Base-by-base conservation (phyloP, 2,113 vertebrate species). In the Calidris pygmaea region DNA sequence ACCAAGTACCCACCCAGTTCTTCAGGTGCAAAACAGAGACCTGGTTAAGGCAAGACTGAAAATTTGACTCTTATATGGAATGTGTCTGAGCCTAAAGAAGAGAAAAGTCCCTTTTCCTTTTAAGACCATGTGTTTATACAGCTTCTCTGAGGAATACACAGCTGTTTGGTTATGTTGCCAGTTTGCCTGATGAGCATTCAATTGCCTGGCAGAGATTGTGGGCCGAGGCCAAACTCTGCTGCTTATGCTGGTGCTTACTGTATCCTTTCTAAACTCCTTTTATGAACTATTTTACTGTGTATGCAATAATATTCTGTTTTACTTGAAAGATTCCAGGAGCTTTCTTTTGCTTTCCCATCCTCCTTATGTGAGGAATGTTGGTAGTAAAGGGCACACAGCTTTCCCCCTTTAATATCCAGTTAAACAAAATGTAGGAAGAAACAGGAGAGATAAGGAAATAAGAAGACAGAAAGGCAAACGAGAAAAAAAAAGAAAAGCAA, bases 151-250 rank as follows among this genome's bases (percentile, higher is more conserved):
- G 52, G 68, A 93, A 17, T 60, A 80, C 82, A 86, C 79, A 93
- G 80, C 68, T 96, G 88, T 90, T 93, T 91, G 90, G 62, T 52
- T 87, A 30, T 15, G 29, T 82, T 92, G 70, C 26, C 34, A 9
- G 75, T 85, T 74, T 87, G 68, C n/a, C 59, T 89, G 48, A 90
- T 91, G 80, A 91, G 37, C 58, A 70, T 92, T 91, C 84, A 82
- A 18, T 70, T 79, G 70, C 53, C 62, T 87, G 88, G 60, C 72
- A 93, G 48, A 78, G 21, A 52, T 0, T 75, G 70, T 96, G 88
- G 48, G 39, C 35, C 0, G 1, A 84, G 39, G 83, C 68, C 86
- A 96, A 90, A 65, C 37, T 76, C 70, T 92, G 52, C 21, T 3
- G 8, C 59, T 63, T 48, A 67, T 45, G 37, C 21, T 93, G 43